Evolutionary conservation across 2,797 vertebrate species (phyloP).

Genomic region (Sphenopsis melanotis): DNA sequence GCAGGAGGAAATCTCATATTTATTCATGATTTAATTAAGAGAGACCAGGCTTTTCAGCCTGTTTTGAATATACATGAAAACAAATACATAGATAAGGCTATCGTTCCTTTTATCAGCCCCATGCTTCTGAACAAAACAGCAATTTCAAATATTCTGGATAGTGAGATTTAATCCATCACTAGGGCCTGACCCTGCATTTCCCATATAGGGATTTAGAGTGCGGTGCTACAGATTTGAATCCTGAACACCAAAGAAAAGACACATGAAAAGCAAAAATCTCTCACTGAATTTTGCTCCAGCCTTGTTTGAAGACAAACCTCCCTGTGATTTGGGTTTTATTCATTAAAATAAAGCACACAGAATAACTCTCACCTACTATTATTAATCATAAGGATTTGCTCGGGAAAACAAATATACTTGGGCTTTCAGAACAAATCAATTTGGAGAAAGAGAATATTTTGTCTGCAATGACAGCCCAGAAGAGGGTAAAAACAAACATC

Average conservation of each 20-base stretch:
- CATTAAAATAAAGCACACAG: slow-evolving; percentile 51
- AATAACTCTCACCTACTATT: slow-evolving; percentile 38
- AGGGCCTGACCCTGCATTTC: background rate
- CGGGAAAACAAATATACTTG: slow-evolving; percentile 47
- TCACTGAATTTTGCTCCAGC: background rate
- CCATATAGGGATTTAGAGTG: background rate
- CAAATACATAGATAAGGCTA: slow-evolving; percentile 5
- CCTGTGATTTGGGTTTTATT: background rate
- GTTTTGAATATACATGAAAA: slow-evolving; percentile 29
- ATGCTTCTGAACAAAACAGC: background rate
- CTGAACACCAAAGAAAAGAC: slow-evolving; percentile 5
- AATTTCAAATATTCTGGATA: background rate
- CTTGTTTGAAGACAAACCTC: slow-evolving; percentile 32
- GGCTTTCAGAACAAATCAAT: slow-evolving; percentile 48
- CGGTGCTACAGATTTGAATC: background rate
- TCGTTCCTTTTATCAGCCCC: background rate
- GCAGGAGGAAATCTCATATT: slow-evolving; percentile 31
- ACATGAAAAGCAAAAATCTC: slow-evolving; percentile 26
- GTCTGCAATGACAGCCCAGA: slow-evolving; percentile 34
- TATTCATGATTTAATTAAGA: slow-evolving; percentile 54
- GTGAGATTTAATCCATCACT: slow-evolving; percentile 5
- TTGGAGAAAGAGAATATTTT: slow-evolving; percentile 43
- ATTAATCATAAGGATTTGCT: slow-evolving; percentile 53
- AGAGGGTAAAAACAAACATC: slow-evolving; percentile 49
- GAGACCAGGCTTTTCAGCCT: background rate